Percentiles rank a stretch among this genome's conserved stretches.
Conservation (phyloP, 2,113 vertebrate species). For the Toxotes chatareus region DNA sequence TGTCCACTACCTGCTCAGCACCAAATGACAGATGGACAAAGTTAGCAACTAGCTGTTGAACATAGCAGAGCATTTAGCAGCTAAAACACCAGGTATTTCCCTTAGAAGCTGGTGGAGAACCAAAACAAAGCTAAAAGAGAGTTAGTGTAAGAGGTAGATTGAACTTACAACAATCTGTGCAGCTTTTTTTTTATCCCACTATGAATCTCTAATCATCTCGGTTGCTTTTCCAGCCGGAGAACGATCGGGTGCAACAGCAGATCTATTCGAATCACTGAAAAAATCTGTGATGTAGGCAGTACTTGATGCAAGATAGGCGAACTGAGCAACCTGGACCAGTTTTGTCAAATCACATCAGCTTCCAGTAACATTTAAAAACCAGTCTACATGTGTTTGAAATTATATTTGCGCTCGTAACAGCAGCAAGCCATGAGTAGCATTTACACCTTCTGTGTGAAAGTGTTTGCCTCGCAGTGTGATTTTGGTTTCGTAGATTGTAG, state of each 20-base stretch:
- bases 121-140: neutral
- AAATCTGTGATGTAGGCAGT: neutral
- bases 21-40: neutral
- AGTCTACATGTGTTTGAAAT: conserved; percentile 18
- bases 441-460: conserved; percentile 46
- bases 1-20: neutral
- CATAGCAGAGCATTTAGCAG: neutral
- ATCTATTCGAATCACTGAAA: neutral
- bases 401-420: conserved; percentile 23
- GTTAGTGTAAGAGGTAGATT: neutral
- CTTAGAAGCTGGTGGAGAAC: neutral
- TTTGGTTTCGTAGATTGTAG: neutral
- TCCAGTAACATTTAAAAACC: neutral
- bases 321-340: neutral
- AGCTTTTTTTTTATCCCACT: neutral
- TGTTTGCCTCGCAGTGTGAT: conserved; percentile 27
- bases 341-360: conserved; percentile 4
- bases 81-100: neutral
- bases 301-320: conserved; percentile 1
- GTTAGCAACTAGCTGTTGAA: neutral
- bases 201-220: neutral
- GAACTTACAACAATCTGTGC: neutral
- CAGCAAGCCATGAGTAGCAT: conserved; percentile 44
- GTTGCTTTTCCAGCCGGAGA: neutral
- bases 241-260: neutral